Evolutionary conservation across 2,888 invertebrate genomes (phyloP), one percentile per base, ranked within the genome.

Genomic region (Nomada ferruginata): DNA sequence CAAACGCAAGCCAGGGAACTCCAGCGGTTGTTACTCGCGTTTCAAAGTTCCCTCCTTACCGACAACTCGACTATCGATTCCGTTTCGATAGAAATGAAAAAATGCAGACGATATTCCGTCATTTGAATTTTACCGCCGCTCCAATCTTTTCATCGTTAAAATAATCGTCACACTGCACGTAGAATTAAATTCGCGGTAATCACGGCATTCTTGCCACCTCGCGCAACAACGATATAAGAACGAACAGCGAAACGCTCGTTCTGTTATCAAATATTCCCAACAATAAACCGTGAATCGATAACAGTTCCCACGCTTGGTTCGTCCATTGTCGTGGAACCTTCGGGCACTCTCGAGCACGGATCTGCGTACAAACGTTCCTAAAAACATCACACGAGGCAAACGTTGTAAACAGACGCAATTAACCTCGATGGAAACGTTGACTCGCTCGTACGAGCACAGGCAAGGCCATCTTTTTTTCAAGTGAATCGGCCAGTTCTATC

Each of bases 391-490:
- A 26, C n/a, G 11, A 0, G 0, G 0, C 2, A 15, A n/a, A 10
- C 15, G 23, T 36, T 64, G 82, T 80, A 82, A 86, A 84, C 76
- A 84, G 50, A 20, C 1, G 9, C n/a, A 36, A 86, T 65, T 76
- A 74, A 42, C 77, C 47, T 65, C 2, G 42, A 23, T 53, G 52
- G 85, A 87, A 84, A 85, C 71, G 57, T 87, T 23, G 53, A 57
- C 29, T 15, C 44, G 50, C 15, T 29, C 5, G 36, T 61, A 72
- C 57, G 15, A 76, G 60, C 71, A 18, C 52, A 59, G 23, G 68
- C 60, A 82, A 84, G 81, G 82, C 65, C 80, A 70, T 66, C 36
- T 36, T 76, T 87, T 78, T 78, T 85, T 79, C 65, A 47, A 23
- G 59, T 29, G 76, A 59, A 76, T 71, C 74, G 50, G 26, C 7